Evolutionary conservation across 1,140 invertebrate genomes (phyloP).

Genomic region (Scaptomyza montana): DNA sequence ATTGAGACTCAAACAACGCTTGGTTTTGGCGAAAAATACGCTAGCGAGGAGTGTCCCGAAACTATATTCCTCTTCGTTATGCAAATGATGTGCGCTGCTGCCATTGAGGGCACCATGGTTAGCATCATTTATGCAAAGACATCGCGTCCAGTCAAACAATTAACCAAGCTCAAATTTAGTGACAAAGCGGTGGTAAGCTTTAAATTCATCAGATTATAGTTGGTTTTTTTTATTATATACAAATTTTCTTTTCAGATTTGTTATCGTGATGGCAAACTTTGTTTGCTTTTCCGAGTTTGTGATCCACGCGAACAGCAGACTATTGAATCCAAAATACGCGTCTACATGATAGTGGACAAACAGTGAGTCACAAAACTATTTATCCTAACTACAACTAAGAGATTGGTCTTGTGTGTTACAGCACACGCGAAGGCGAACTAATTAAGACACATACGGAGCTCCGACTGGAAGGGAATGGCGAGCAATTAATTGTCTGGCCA

Average conservation of each 20-base stretch:
- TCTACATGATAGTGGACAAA: slow-evolving; percentile 85
- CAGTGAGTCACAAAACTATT: slow-evolving; percentile 54
- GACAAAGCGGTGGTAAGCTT: slow-evolving; percentile 86
- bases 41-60: slow-evolving; percentile 93
- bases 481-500: slow-evolving; percentile 87
- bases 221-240: too few relatives aligned
- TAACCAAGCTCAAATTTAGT: slow-evolving; percentile 86
- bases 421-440: slow-evolving; percentile 73
- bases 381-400: background rate
- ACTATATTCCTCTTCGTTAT: slow-evolving; percentile 89
- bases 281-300: slow-evolving; percentile 87
- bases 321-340: slow-evolving; percentile 86
- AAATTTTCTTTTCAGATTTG: slow-evolving; percentile 84
- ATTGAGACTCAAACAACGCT: slow-evolving; percentile 88
- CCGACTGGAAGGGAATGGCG: slow-evolving; percentile 78
- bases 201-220: background rate
- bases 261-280: slow-evolving; percentile 86
- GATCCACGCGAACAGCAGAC: slow-evolving; percentile 86
- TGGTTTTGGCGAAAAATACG: slow-evolving; percentile 89
- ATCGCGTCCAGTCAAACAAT: slow-evolving; percentile 85
- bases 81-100: slow-evolving; percentile 86
- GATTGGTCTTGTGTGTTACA: slow-evolving; percentile 21
- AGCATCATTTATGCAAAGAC: slow-evolving; percentile 87
- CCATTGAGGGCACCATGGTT: slow-evolving; percentile 85
- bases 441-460: slow-evolving; percentile 73